Conservation (phyloP, 1,140 invertebrate species). For the Brachystomella parvula region DNA sequence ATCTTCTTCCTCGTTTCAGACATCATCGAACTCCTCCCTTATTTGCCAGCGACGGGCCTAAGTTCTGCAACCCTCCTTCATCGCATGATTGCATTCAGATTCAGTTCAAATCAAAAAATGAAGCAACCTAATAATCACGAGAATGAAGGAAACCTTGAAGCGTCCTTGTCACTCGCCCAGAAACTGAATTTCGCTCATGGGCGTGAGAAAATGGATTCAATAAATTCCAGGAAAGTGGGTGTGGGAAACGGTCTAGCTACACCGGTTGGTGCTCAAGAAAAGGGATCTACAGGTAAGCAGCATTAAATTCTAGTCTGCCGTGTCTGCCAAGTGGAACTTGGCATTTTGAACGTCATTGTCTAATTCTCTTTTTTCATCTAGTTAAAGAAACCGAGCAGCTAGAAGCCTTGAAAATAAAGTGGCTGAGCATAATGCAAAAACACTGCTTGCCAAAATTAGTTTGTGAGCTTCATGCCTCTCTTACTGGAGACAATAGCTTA, state of each 20-base stretch:
- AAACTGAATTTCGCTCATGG: no score
- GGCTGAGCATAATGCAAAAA: slow-evolving; percentile 27
- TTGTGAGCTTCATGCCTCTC: slow-evolving; percentile 60
- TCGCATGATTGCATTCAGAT: background rate
- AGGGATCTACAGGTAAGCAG: no score
- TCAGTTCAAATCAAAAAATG: background rate
- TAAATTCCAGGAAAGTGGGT: no score
- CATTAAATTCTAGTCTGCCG: no score
- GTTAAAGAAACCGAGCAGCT: background rate
- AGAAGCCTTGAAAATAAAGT: background rate
- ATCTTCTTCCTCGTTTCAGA: background rate
- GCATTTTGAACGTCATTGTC: no score
- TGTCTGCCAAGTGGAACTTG: no score
- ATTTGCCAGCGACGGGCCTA: background rate
- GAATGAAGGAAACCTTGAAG: no score
- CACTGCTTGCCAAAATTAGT: slow-evolving; percentile 65
- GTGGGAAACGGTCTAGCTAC: no score
- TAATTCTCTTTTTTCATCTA: background rate
- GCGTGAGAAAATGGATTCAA: no score
- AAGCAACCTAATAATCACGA: no score
- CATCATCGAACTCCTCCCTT: background rate
- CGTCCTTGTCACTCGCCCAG: no score
- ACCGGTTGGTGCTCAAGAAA: no score
- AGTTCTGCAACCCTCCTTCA: background rate
- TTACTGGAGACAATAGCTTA: slow-evolving; percentile 54